Percentiles rank a stretch among this genome's conserved stretches.
These are phyloP conservation scores for Euphonia xanthogaster DNA, from an alignment of 2,797 vertebrate species.

Conservation along the genomic window DNA sequence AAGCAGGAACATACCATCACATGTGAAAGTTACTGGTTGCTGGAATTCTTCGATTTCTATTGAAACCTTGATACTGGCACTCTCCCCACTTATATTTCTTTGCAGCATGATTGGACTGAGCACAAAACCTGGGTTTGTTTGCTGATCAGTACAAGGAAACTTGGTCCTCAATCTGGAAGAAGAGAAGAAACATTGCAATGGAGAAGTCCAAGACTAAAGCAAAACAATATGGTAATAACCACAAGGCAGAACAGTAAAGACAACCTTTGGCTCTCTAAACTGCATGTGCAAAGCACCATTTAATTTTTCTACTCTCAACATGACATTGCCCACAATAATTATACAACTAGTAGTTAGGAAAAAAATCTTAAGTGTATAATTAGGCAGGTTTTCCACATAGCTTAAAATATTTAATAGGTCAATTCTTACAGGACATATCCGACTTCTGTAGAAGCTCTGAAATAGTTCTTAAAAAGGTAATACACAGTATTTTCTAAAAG, in stretches of 20 bases:
- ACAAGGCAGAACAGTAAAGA: conserved; percentile 1
- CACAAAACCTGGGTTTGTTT: conserved; percentile 90
- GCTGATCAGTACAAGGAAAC: conserved; percentile 78
- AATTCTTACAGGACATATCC: not conserved
- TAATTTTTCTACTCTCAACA: not conserved
- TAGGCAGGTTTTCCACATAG: not conserved
- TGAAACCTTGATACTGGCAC: conserved; percentile 91
- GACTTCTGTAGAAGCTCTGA: not conserved
- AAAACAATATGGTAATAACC: not conserved
- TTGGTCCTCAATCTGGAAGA: conserved; percentile 84
- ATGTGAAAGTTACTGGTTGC: conserved; percentile 97
- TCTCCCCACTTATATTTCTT: conserved; percentile 82
- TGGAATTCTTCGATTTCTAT: conserved; percentile 95
- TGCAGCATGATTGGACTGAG: conserved; percentile 91
- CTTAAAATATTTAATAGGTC: not conserved
- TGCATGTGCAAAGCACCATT: not conserved
- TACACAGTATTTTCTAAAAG: not conserved
- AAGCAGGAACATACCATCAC: conserved; percentile 84
- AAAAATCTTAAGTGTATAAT: not conserved
- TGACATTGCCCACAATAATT: not conserved
- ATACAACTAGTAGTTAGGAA: not conserved
- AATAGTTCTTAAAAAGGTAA: not conserved
- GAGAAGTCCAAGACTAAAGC: not conserved
- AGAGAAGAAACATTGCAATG: conserved; percentile 42
- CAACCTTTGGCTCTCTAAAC: not conserved